Evolutionary conservation across 2,888 invertebrate species (phyloP).

Genomic region (Drosophila ustulata): DNA sequence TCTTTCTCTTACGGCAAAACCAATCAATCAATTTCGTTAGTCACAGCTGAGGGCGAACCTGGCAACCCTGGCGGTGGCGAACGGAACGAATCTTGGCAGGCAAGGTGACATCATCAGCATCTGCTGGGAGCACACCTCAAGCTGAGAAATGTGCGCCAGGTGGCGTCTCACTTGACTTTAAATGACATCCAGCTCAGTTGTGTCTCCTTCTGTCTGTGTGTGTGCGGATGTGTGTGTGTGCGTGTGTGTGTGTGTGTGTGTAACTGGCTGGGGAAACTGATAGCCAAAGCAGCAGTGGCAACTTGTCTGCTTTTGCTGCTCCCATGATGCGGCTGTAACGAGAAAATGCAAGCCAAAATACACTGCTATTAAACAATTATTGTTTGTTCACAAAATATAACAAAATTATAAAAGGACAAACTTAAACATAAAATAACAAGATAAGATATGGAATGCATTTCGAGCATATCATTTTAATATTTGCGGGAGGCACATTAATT

Average conservation of each 20-base stretch:
- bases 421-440: no score
- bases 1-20: conserved; percentile 11
- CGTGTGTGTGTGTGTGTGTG: background rate
- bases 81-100: background rate
- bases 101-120: conserved; percentile 22
- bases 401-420: no score
- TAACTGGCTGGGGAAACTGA: conserved; percentile 40
- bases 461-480: no score
- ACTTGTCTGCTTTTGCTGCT: conserved; percentile 11
- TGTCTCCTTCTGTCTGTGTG: background rate
- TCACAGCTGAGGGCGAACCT: conserved; percentile 4
- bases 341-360: conserved; percentile 20
- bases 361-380: conserved; percentile 5
- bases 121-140: conserved; percentile 13
- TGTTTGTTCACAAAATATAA: no score
- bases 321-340: conserved; percentile 23
- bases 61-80: background rate
- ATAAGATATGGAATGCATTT: no score
- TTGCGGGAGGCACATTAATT: no score
- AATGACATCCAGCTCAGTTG: conserved; percentile 58
- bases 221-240: conserved; percentile 8
- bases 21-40: conserved; percentile 50
- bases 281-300: conserved; percentile 37
- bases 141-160: conserved; percentile 46
- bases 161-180: conserved; percentile 69